Base-by-base conservation (phyloP, 2,113 vertebrate genomes). In the Tautogolabrus adspersus region DNA sequence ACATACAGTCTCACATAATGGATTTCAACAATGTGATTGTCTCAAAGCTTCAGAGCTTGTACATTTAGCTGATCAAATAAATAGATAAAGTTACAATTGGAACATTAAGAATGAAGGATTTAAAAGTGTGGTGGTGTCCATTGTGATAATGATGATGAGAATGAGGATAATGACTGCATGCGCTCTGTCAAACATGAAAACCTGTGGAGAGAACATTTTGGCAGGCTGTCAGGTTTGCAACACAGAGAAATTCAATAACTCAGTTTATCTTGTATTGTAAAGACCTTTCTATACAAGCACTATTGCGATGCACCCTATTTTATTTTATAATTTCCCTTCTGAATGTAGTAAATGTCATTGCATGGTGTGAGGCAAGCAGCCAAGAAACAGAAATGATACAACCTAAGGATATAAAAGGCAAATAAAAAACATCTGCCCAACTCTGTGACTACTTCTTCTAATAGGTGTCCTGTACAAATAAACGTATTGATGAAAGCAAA, bases 131-230 rank as follows among this genome's bases (percentile, higher is more conserved):
- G 15, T 34, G 30, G 23, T 46, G 12, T 77, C 23, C 26, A 58
- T 38, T 52, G 64, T 60, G 34, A 55, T 57, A 30, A 72, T 66
- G 19, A 59, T 72, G 70, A 77, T 84, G 15, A 70, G n/a, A 44
- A 26, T 60, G 21, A 40, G 34, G 38, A 61, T 54, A 21, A 49
- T 51, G 46, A 19, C 60, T 73, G 11, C 10, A 47, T 19, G 22
- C 6, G 8, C 13, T 42, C 10, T 51, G 8, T 49, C 72, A 71
- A 70, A 54, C 40, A 47, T 4, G 0, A 22, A 61, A 10, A 37
- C 9, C 10, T 23, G 18, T 8, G 16, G 15, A 21, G 18, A 6
- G 18, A 56, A 66, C 44, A 46, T 3, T 61, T 60, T 74, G 56
- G 74, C 66, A 72, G 65, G 22, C 46, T 30, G 21, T 63, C 38